These are phyloP conservation scores for Bombus waltoni DNA, from an alignment of 1,140 invertebrate genomes.

Conservation along the genomic window DNA sequence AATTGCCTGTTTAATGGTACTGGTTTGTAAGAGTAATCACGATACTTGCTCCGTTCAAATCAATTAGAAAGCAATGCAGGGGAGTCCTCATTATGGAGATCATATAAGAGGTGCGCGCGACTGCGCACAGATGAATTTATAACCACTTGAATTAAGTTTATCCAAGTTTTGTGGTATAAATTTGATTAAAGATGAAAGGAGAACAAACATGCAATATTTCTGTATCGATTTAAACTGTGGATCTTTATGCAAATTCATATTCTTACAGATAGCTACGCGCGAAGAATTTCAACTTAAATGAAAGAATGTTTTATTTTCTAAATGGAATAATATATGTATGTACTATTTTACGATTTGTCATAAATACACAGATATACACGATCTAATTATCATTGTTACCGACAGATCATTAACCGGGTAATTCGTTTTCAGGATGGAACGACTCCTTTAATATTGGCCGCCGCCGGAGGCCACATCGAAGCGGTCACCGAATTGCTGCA, in stretches of 20 bases:
- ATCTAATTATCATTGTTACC: neutral
- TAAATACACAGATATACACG: too few species aligned
- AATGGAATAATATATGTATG: too few species aligned
- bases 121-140: neutral
- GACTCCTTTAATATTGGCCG: conserved; percentile 94
- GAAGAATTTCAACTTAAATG: too few species aligned
- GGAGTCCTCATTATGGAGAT: neutral
- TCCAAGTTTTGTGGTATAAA: neutral
- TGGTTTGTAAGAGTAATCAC: neutral
- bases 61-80: conserved; percentile 3
- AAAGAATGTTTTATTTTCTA: too few species aligned
- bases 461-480: conserved; percentile 93
- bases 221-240: neutral
- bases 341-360: too few species aligned
- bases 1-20: conserved; percentile 6
- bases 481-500: conserved; percentile 93
- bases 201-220: neutral
- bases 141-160: neutral
- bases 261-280: too few species aligned
- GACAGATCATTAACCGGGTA: conserved; percentile 7
- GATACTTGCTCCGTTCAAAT: conserved; percentile 13
- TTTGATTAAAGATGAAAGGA: neutral
- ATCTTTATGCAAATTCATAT: too few species aligned
- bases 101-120: neutral
- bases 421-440: conserved; percentile 91